phyloP scores from a whole-genome alignment of 2,113 vertebrate genomes.

The Lophochroa leadbeateri region DNA sequence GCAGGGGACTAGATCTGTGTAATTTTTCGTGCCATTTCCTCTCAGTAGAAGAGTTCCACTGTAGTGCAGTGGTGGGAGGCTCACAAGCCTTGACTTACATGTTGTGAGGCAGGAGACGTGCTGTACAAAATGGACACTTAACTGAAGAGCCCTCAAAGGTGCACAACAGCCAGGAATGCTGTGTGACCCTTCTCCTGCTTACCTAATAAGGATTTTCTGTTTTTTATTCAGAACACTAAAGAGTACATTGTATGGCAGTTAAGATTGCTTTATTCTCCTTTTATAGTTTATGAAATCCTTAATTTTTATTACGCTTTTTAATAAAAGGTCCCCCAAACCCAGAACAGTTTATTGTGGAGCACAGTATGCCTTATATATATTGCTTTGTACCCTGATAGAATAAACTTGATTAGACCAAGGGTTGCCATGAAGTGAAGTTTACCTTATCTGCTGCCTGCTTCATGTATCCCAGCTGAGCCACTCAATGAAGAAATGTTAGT shows the following conservation, averaged over 20 bases:
- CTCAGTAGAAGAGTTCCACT: neutral
- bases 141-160: neutral
- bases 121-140: neutral
- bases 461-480: slow-evolving; percentile 30
- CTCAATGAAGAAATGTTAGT: slow-evolving; percentile 39
- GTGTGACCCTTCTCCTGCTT: neutral
- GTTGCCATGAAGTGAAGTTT: slow-evolving; percentile 33
- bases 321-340: neutral
- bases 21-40: neutral
- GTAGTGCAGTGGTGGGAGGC: neutral
- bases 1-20: neutral
- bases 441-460: slow-evolving; percentile 31
- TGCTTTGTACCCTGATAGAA: slow-evolving; percentile 19
- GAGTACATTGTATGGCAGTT: neutral
- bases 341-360: neutral
- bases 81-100: neutral
- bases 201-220: neutral
- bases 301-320: slow-evolving; percentile 12
- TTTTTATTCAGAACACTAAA: neutral
- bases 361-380: neutral
- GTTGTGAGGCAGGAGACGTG: neutral
- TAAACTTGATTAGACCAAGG: slow-evolving; percentile 42
- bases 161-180: neutral
- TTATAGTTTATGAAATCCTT: slow-evolving; percentile 7
- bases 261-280: neutral